These are phyloP conservation scores for Phocoena sinus DNA, from an alignment of 2,113 vertebrate genomes.

Conservation along the genomic window DNA sequence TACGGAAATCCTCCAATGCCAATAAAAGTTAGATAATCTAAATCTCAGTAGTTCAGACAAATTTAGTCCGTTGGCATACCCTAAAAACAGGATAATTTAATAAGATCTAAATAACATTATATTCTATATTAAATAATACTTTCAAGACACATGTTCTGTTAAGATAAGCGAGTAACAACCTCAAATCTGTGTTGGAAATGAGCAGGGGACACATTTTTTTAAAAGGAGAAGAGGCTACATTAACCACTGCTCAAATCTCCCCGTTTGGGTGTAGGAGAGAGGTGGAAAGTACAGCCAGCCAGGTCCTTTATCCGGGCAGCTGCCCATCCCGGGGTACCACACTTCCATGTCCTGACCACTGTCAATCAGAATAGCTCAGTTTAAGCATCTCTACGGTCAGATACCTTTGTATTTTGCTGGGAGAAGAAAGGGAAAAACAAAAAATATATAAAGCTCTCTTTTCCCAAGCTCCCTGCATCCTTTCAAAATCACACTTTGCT, in stretches of 20 bases:
- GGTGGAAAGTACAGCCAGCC: background rate
- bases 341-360: background rate
- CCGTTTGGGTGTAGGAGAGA: background rate
- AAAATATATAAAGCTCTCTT: background rate
- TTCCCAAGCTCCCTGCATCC: background rate
- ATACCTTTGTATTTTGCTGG: background rate
- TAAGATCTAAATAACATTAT: constrained; percentile 27
- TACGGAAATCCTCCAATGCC: constrained; percentile 69
- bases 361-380: background rate
- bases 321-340: background rate
- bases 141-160: background rate
- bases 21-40: constrained; percentile 60
- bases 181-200: constrained; percentile 19
- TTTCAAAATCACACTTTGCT: constrained; percentile 10
- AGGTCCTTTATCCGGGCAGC: background rate
- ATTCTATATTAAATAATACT: constrained; percentile 4
- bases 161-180: background rate
- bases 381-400: background rate
- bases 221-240: background rate
- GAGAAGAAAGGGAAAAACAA: background rate
- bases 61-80: constrained; percentile 57
- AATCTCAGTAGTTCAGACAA: constrained; percentile 53
- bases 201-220: background rate
- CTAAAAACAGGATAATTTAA: constrained; percentile 50
- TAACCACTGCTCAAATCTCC: background rate